Percentiles rank a stretch among this genome's conserved stretches.
Evolutionary conservation across 2,797 vertebrate species (phyloP).

Genomic region (Benthosema pterotum): DNA sequence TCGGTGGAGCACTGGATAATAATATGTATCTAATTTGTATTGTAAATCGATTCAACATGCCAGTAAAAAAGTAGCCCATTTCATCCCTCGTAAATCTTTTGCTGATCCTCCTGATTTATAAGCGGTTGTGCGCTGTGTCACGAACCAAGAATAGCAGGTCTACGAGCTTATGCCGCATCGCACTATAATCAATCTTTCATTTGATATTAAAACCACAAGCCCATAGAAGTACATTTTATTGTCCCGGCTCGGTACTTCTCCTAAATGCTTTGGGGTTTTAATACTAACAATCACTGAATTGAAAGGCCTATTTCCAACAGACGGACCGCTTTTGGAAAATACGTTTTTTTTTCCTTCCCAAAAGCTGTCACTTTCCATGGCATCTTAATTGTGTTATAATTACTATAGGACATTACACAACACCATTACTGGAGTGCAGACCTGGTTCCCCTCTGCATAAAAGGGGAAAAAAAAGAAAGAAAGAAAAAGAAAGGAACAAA

Average conservation of each 20-base stretch:
- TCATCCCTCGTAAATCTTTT: slow-evolving; percentile 14
- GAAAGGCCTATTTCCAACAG: slow-evolving; percentile 38
- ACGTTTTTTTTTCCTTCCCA: slow-evolving; percentile 26
- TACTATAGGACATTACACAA: slow-evolving; percentile 2
- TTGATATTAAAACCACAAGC: slow-evolving; percentile 47
- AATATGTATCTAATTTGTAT: slow-evolving; percentile 18
- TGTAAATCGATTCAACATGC: slow-evolving; percentile 8
- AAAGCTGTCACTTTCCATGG: slow-evolving; percentile 37
- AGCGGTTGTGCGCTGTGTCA: no score
- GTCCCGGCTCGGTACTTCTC: slow-evolving; percentile 34
- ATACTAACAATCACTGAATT: slow-evolving; percentile 37
- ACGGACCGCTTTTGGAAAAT: slow-evolving; percentile 38
- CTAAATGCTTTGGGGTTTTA: slow-evolving; percentile 38
- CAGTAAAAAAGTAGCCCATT: slow-evolving; percentile 32
- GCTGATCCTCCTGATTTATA: no score
- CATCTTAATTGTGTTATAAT: slow-evolving; percentile 49
- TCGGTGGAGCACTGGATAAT: slow-evolving; percentile 7
- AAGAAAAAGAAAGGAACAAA: no score
- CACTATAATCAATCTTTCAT: slow-evolving; percentile 9
- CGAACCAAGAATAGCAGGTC: no score
- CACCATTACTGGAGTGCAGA: not conserved
- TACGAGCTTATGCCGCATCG: no score
- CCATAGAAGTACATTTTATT: slow-evolving; percentile 46
- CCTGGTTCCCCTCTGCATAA: not conserved
- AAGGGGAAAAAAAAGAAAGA: no score